These are phyloP conservation scores for Musca domestica DNA, from an alignment of 1,140 invertebrate species.

Conservation along the genomic window DNA sequence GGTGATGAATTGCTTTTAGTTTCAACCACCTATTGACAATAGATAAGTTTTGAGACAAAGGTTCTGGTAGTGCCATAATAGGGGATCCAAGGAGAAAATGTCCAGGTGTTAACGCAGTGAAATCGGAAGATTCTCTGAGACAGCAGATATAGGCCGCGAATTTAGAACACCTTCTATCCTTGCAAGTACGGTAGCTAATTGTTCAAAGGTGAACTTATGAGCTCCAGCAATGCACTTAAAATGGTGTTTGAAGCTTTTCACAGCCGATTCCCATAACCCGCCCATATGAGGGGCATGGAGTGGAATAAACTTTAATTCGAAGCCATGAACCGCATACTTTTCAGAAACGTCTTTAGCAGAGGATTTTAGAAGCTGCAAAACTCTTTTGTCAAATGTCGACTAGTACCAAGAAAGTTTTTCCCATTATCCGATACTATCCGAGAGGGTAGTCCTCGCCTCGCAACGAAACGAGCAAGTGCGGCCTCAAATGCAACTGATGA, in stretches of 20 bases:
- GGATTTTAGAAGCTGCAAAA: background rate
- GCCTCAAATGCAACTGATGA: conserved; percentile 19
- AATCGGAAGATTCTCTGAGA: conserved; percentile 24
- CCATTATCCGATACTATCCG: too few relatives aligned
- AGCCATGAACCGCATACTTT: conserved; percentile 21
- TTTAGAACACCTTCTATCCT: conserved; percentile 39
- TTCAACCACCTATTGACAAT: too few relatives aligned
- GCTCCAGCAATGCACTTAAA: conserved; percentile 29
- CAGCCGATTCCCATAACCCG: too few relatives aligned
- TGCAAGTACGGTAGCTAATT: conserved; percentile 32
- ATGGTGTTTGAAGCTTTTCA: conserved; percentile 40
- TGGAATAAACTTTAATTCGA: too few relatives aligned
- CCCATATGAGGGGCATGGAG: conserved; percentile 25
- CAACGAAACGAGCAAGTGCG: conserved; percentile 20
- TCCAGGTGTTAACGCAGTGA: too few relatives aligned
- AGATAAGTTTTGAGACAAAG: too few relatives aligned
- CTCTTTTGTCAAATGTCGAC: background rate
- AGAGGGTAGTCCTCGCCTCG: too few relatives aligned
- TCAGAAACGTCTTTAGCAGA: background rate
- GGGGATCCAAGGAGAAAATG: too few relatives aligned
- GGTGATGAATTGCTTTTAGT: too few relatives aligned
- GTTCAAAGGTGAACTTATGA: conserved; percentile 31
- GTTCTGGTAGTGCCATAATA: too few relatives aligned
- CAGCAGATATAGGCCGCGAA: conserved; percentile 4
- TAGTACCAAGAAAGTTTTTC: background rate